Evolutionary conservation across 2,888 invertebrate species (phyloP).

Genomic region (Cataglyphis albicans): DNA sequence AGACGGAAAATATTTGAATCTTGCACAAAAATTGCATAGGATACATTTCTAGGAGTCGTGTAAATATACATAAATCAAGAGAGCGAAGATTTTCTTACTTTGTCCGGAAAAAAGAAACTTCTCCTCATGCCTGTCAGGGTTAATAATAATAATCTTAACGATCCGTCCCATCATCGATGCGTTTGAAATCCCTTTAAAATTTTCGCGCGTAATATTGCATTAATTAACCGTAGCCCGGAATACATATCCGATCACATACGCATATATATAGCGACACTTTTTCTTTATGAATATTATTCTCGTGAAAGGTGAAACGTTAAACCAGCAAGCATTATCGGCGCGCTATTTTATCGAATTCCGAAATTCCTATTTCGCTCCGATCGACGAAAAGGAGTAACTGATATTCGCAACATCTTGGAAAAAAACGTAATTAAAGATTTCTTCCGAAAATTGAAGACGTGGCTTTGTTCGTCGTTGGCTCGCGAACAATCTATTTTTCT

Average conservation of each 20-base stretch:
- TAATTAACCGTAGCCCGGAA: constrained; percentile 13
- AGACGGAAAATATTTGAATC: not conserved
- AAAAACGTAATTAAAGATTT: constrained; percentile 33
- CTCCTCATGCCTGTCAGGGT: not conserved
- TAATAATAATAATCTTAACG: constrained; percentile 48
- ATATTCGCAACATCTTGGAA: constrained; percentile 9
- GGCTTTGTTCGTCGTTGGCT: not conserved
- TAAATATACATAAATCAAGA: not conserved
- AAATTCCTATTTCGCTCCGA: not conserved
- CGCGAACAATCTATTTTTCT: constrained; percentile 39
- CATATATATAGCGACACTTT: not conserved
- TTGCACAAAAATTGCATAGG: not conserved
- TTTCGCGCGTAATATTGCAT: constrained; percentile 48
- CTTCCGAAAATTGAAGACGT: constrained; percentile 5
- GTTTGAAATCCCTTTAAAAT: constrained; percentile 35
- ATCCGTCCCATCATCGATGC: constrained; percentile 28
- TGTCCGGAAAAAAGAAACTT: not conserved
- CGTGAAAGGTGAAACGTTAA: constrained; percentile 44
- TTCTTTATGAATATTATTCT: not conserved
- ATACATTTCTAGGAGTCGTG: not conserved
- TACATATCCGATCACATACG: not conserved
- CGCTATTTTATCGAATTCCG: constrained; percentile 25
- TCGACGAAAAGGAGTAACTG: not conserved
- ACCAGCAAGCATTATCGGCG: constrained; percentile 4
- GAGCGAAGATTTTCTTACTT: not conserved